A percentile compares a stretch with the other conserved stretches of the same genome.
phyloP scores from a whole-genome alignment of 2,888 invertebrate genomes.

The Carterocephalus palaemon region DNA sequence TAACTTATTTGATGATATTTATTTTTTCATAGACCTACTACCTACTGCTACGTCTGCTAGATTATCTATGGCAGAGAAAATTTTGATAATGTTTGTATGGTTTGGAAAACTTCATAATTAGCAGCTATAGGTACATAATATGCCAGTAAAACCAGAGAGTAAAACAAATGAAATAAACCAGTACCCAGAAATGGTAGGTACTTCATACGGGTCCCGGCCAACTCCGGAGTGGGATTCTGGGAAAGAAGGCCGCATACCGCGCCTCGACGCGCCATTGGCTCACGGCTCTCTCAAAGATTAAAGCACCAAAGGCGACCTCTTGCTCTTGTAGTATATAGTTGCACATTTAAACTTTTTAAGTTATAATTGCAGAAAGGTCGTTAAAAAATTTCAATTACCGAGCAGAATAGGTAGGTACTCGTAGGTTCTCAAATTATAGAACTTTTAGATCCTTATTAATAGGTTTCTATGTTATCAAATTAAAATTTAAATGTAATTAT shows the following conservation, averaged over 20 bases:
- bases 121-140: too few species aligned
- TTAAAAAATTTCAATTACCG: too few species aligned
- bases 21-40: not conserved
- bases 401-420: too few species aligned
- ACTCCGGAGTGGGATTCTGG: slow-evolving; percentile 59
- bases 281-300: slow-evolving; percentile 49
- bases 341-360: not conserved
- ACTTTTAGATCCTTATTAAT: not conserved
- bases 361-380: slow-evolving; percentile 29
- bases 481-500: too few species aligned
- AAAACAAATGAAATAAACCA: not conserved
- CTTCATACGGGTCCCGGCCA: slow-evolving; percentile 33
- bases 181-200: slow-evolving; percentile 8
- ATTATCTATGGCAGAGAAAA: too few species aligned
- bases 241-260: slow-evolving; percentile 75
- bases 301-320: slow-evolving; percentile 5
- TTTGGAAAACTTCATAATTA: too few species aligned
- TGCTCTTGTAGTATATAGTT: slow-evolving; percentile 1
- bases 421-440: not conserved
- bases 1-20: not conserved
- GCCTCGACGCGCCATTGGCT: slow-evolving; percentile 57
- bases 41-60: too few species aligned
- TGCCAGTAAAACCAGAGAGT: too few species aligned
- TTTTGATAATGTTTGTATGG: too few species aligned
- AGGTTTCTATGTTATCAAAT: too few species aligned